These are phyloP conservation scores for Porites divaricata DNA, from an alignment of 92 coral and sea anemone genomes.

Conservation along the genomic window DNA sequence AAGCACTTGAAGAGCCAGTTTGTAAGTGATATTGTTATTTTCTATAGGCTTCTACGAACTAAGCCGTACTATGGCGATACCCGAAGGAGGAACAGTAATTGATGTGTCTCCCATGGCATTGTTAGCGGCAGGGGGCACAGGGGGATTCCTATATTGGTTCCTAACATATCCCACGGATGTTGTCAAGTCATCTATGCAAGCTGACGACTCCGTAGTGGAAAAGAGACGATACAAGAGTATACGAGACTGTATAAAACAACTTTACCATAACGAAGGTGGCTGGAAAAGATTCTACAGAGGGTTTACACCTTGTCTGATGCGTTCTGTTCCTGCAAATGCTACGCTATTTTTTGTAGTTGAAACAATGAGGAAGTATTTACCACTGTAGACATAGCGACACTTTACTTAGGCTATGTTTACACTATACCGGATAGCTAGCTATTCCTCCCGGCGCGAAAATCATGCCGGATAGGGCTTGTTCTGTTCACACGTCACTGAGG, in stretches of 20 bases:
- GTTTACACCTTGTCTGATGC: constrained; percentile 83
- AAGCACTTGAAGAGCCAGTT: no score
- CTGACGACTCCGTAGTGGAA: constrained; percentile 71
- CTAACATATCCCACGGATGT: constrained; percentile 90
- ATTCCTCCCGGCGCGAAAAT: no score
- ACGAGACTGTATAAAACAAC: constrained; percentile 72
- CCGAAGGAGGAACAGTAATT: constrained; percentile 79
- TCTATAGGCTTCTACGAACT: constrained; percentile 60
- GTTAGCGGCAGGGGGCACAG: constrained; percentile 72
- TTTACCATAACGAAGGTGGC: constrained; percentile 77
- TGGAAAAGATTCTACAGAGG: constrained; percentile 79
- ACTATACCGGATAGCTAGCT: no score
- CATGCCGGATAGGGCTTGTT: no score
- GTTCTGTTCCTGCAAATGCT: constrained; percentile 91
- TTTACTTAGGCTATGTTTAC: neutral
- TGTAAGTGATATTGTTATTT: no score
- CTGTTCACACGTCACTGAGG: no score
- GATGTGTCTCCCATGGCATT: constrained; percentile 84
- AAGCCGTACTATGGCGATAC: constrained; percentile 63
- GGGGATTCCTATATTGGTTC: constrained; percentile 92
- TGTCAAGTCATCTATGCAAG: constrained; percentile 87
- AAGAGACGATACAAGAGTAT: constrained; percentile 74
- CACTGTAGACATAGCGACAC: neutral
- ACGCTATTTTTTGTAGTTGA: constrained; percentile 83
- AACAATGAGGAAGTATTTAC: constrained; percentile 77